Evolutionary conservation across 2,797 vertebrate genomes (phyloP).

Genomic region (Chrysocyon brachyurus): DNA sequence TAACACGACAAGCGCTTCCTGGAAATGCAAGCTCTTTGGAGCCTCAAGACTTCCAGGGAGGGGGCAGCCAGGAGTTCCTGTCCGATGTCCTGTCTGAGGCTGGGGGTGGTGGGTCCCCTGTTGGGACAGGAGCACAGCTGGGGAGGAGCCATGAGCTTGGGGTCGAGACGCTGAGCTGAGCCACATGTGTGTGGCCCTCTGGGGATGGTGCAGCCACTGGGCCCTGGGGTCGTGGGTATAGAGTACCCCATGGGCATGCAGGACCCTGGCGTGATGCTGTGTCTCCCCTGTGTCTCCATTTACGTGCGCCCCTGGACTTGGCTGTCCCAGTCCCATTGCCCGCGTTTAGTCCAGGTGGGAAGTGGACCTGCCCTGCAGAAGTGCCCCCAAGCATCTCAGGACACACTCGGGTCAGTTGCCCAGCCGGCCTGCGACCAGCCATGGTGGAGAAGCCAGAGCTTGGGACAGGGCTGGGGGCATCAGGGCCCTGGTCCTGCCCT

Average conservation of each 20-base stretch:
- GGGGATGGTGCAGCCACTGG: background rate
- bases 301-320: background rate
- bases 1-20: background rate
- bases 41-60: too few relatives aligned
- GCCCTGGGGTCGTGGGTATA: background rate
- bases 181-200: background rate
- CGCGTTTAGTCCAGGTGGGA: background rate
- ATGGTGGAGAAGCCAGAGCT: background rate
- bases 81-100: background rate
- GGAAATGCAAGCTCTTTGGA: background rate
- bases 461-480: accelerated
- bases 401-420: too few relatives aligned
- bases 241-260: background rate
- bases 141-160: background rate
- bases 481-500: background rate
- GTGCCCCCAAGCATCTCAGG: background rate
- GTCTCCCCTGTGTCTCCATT: background rate
- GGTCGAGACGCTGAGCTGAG: background rate
- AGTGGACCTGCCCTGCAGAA: background rate
- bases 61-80: background rate
- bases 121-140: background rate
- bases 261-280: background rate
- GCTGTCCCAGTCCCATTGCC: background rate
- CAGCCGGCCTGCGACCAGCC: background rate
- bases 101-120: too few relatives aligned